Percentiles rank a stretch among this genome's conserved stretches.
phyloP scores from a whole-genome alignment of 2,113 vertebrate genomes.

The Nansenia antarctica region DNA sequence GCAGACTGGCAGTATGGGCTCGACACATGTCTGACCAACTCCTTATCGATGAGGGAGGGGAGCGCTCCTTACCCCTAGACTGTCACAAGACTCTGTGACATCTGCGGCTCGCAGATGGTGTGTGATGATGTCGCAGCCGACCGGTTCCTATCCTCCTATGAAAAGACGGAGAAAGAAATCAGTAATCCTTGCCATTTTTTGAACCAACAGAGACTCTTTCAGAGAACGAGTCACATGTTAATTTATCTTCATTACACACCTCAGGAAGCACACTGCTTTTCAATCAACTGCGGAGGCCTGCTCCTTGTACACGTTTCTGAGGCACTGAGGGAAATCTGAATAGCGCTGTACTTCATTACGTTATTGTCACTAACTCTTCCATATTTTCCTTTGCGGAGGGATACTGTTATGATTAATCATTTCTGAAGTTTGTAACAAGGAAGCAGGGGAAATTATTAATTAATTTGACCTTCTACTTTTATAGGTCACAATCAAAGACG shows the following conservation, averaged over 20 bases:
- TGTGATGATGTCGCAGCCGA: slow-evolving; percentile 50
- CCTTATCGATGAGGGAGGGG: neutral
- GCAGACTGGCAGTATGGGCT: neutral
- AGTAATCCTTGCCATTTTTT: slow-evolving; percentile 43
- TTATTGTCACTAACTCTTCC: too few relatives aligned
- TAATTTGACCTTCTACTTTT: too few relatives aligned
- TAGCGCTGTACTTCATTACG: neutral
- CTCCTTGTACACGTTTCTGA: slow-evolving; percentile 32
- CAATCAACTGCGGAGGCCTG: slow-evolving; percentile 24
- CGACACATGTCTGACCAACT: neutral
- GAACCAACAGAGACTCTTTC: slow-evolving; percentile 42
- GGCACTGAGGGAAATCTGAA: slow-evolving; percentile 2
- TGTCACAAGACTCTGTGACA: slow-evolving; percentile 47
- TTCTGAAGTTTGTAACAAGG: too few relatives aligned
- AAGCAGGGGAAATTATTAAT: too few relatives aligned
- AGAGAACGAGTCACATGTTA: slow-evolving; percentile 53
- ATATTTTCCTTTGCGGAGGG: too few relatives aligned
- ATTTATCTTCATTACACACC: slow-evolving; percentile 72
- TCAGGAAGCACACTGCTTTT: slow-evolving; percentile 44
- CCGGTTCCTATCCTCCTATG: slow-evolving; percentile 59
- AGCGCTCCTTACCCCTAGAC: slow-evolving; percentile 31
- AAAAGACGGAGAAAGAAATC: slow-evolving; percentile 52
- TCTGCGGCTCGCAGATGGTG: slow-evolving; percentile 53
- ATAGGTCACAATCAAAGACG: too few relatives aligned
- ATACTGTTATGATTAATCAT: too few relatives aligned